Conservation (phyloP, 2,888 invertebrate genomes). For the Desoria tigrina region DNA sequence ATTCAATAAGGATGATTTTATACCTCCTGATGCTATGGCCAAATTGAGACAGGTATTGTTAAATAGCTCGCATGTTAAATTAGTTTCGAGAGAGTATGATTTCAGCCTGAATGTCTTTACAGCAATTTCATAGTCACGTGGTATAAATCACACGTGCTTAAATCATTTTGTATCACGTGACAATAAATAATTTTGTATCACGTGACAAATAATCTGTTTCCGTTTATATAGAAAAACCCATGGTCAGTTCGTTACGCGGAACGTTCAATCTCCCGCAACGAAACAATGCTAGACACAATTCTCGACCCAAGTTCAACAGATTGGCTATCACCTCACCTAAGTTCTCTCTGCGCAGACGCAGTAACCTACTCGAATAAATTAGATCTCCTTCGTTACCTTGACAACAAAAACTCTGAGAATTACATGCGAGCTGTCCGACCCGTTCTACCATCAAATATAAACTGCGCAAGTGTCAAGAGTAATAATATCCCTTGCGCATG, state of each 20-base stretch:
- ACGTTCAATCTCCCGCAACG: slow-evolving; percentile 1
- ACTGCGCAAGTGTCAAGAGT: neutral
- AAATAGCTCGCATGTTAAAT: no score
- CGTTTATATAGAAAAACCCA: slow-evolving; percentile 26
- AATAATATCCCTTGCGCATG: slow-evolving; percentile 15
- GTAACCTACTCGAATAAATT: slow-evolving; percentile 24
- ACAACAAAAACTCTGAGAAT: slow-evolving; percentile 37
- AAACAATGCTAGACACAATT: slow-evolving; percentile 20
- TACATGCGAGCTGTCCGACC: slow-evolving; percentile 42
- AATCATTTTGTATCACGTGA: no score
- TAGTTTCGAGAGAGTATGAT: no score
- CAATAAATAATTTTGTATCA: no score
- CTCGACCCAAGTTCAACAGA: slow-evolving; percentile 23
- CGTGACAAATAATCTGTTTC: no score
- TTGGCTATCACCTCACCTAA: slow-evolving; percentile 34
- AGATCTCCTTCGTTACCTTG: slow-evolving; percentile 12
- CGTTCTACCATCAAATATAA: neutral
- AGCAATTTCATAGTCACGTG: no score
- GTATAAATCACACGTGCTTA: no score
- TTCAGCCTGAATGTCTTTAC: neutral
- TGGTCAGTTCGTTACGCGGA: slow-evolving; percentile 24
- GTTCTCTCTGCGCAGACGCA: slow-evolving; percentile 28
- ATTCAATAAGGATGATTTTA: slow-evolving; percentile 81
- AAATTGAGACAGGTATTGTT: slow-evolving; percentile 79
- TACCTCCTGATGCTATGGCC: slow-evolving; percentile 94